phyloP scores from a whole-genome alignment of 2,888 invertebrate genomes.

The Parnassius mnemosyne region DNA sequence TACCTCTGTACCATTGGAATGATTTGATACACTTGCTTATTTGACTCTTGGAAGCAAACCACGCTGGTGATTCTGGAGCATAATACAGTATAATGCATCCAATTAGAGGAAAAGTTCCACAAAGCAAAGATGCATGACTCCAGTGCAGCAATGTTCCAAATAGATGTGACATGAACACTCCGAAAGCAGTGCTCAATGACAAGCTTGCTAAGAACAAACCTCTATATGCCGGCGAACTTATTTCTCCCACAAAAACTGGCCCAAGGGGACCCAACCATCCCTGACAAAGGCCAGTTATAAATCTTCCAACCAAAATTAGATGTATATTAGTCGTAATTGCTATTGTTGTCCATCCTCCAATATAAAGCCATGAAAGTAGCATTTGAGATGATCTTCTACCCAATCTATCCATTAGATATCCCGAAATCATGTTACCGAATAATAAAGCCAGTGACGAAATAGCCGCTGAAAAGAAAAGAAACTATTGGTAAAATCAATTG shows the following conservation, averaged over 20 bases:
- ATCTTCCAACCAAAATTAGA: conserved; percentile 76
- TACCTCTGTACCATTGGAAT: conserved; percentile 83
- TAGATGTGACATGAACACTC: conserved; percentile 83
- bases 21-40: conserved; percentile 80
- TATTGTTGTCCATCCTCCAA: conserved; percentile 81
- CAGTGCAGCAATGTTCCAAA: conserved; percentile 83
- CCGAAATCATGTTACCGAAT: conserved; percentile 81
- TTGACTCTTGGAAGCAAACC: conserved; percentile 82
- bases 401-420: conserved; percentile 80
- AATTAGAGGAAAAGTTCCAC: conserved; percentile 75
- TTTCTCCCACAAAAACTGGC: conserved; percentile 82
- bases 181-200: conserved; percentile 82
- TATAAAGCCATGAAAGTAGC: conserved; percentile 73
- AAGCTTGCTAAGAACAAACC: conserved; percentile 83
- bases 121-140: conserved; percentile 79
- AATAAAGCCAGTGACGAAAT: conserved; percentile 82
- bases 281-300: conserved; percentile 78
- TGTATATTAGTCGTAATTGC: conserved; percentile 71
- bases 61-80: conserved; percentile 85
- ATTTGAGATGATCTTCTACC: conserved; percentile 80
- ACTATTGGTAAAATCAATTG: too few species aligned
- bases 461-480: conserved; percentile 72
- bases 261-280: conserved; percentile 81
- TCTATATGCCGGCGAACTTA: conserved; percentile 80
- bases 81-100: conserved; percentile 77